phyloP scores from a whole-genome alignment of 2,888 invertebrate genomes.

The Neoascia interrupta region DNA sequence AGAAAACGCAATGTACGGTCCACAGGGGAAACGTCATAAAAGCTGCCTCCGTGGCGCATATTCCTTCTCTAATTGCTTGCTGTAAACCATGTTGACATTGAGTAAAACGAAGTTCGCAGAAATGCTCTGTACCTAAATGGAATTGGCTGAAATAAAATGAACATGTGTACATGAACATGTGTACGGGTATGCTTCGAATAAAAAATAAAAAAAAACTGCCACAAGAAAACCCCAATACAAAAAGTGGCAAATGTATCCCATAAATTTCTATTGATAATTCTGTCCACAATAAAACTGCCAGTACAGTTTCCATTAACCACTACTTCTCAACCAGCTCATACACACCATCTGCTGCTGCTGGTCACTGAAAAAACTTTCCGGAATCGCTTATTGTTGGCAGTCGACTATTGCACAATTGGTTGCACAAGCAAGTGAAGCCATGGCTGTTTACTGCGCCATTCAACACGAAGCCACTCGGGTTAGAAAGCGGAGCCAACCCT shows the following conservation, averaged over 20 bases:
- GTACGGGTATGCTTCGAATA: too few relatives aligned
- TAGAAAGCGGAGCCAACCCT: slow-evolving; percentile 47
- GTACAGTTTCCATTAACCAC: slow-evolving; percentile 52
- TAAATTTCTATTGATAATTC: slow-evolving; percentile 61
- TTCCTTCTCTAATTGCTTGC: slow-evolving; percentile 2
- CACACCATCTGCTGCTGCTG: slow-evolving; percentile 45
- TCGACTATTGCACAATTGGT: slow-evolving; percentile 58
- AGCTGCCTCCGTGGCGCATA: neutral
- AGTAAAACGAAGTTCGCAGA: slow-evolving; percentile 19
- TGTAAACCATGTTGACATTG: slow-evolving; percentile 23
- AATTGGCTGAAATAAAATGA: slow-evolving; percentile 1
- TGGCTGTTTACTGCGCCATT: slow-evolving; percentile 29
- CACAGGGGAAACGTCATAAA: neutral
- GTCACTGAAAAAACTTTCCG: slow-evolving; percentile 47
- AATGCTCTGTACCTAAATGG: too few relatives aligned
- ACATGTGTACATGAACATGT: too few relatives aligned
- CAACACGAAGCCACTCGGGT: slow-evolving; percentile 54
- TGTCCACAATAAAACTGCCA: slow-evolving; percentile 47
- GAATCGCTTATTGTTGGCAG: slow-evolving; percentile 53
- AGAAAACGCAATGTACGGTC: neutral
- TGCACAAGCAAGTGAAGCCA: slow-evolving; percentile 37
- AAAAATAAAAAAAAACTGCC: neutral
- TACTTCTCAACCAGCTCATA: slow-evolving; percentile 9
- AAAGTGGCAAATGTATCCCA: slow-evolving; percentile 48
- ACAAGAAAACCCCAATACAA: slow-evolving; percentile 12